Evolutionary conservation across 2,888 invertebrate species (phyloP), one percentile per base, ranked within the genome.

Genomic region (Leptinotarsa rubiginosa): DNA sequence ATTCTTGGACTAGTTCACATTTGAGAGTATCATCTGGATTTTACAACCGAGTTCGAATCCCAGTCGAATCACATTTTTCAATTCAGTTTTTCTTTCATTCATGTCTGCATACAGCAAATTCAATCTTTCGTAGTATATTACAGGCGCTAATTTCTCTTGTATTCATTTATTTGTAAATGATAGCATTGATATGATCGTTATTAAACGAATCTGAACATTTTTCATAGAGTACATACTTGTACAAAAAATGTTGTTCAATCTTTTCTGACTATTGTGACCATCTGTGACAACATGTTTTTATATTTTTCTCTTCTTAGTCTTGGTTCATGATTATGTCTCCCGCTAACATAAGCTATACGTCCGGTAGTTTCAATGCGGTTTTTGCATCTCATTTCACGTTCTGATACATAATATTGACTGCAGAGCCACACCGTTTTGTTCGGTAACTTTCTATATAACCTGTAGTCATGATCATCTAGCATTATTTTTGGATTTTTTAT

Each of bases 401-500:
- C 78, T 13, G 52, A 65, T 7, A 73, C 73, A 49, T 80, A 80
- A 70, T 80, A 81, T 47, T 77, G 76, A 25, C 75, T 78, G 62
- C 83, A 83, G 5, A 79, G 66, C 82, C 82, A 82, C 7, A 79
- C 76, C 3, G 81, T 82, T 68, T 75, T 73, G 56, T 77, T 75
- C 1, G 78, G 76, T 3, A 77, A 66, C 65, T 81, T 81, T 69
- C 79, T 80, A 50, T 80, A 77, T 16, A 81, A 50, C 1, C 74
- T 74, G 71, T 80, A 82, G 56, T 81, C 80, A 66, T 78, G 71
- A 47, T 78, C 77, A 49, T 81, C 79, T 18, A 80, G 69, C 70
- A 81, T 78, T 73, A 82, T 80, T 75, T 81, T 81, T 10, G 82
- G 82, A 72, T 82, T 80, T 65, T 82, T 82, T n/a, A 76, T 75